Percentiles rank a stretch among this genome's conserved stretches.
phyloP scores from a whole-genome alignment of 2,888 invertebrate genomes.

The Phengaris arion region DNA sequence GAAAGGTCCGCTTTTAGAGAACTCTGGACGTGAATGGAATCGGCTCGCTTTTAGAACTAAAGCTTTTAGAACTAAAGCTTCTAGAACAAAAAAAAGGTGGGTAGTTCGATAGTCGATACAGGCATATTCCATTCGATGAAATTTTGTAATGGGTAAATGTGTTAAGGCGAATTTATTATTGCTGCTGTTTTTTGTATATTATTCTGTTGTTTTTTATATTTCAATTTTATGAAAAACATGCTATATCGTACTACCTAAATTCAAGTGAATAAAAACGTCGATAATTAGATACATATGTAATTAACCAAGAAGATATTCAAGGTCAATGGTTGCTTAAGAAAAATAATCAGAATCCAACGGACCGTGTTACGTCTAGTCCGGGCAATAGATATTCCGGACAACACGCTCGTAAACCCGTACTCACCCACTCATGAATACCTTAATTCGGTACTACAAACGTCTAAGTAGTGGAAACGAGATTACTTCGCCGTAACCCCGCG shows the following conservation, averaged over 20 bases:
- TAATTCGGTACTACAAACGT: constrained; percentile 65
- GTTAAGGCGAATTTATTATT: constrained; percentile 43
- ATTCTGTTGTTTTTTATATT: neutral
- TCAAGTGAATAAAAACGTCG: neutral
- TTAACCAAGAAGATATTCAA: neutral
- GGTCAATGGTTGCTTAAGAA: constrained; percentile 49
- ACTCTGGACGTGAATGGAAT: constrained; percentile 12
- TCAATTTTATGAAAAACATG: no score
- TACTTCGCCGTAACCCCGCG: constrained; percentile 25
- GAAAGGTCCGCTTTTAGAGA: constrained; percentile 24
- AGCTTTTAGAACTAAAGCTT: no score
- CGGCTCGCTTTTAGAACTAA: constrained; percentile 13
- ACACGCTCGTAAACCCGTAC: constrained; percentile 70
- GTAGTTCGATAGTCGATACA: neutral
- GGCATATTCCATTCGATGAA: neutral
- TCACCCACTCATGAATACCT: constrained; percentile 75
- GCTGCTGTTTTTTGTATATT: neutral
- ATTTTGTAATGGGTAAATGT: constrained; percentile 10
- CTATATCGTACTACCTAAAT: neutral
- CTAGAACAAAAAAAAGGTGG: constrained; percentile 6
- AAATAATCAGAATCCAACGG: constrained; percentile 18
- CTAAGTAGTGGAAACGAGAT: constrained; percentile 62
- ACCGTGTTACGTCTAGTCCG: constrained; percentile 14
- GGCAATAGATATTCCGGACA: constrained; percentile 33
- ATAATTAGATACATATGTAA: no score